These are phyloP conservation scores for Panthera uncia DNA, from an alignment of 2,113 vertebrate species.

Conservation along the genomic window DNA sequence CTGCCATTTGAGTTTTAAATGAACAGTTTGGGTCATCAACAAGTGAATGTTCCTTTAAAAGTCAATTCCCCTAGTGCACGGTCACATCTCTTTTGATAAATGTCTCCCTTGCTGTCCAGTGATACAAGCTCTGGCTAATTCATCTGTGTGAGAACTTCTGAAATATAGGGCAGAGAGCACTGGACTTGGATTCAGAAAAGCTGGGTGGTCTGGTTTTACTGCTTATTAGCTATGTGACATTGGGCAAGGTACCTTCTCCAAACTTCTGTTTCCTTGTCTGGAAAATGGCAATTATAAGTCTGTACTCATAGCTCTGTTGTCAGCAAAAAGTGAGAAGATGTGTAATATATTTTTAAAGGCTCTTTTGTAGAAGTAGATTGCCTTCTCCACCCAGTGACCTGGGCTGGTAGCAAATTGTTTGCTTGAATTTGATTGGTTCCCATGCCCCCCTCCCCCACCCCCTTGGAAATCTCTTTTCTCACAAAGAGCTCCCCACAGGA, in stretches of 20 bases:
- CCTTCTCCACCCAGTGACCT: background rate
- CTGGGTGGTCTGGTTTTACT: slow-evolving; percentile 59
- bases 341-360: background rate
- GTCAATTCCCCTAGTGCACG: background rate
- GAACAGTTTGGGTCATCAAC: background rate
- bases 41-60: background rate
- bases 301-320: background rate
- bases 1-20: background rate
- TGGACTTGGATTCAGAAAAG: background rate
- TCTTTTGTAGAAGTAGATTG: background rate
- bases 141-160: background rate
- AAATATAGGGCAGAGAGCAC: background rate
- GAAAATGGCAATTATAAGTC: slow-evolving; percentile 34
- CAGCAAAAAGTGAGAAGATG: background rate
- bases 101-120: background rate
- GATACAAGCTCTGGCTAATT: background rate
- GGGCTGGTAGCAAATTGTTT: background rate
- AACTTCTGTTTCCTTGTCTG: slow-evolving; percentile 28
- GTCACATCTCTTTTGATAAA: background rate
- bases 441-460: background rate
- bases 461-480: background rate
- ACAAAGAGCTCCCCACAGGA: background rate
- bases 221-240: slow-evolving; percentile 4
- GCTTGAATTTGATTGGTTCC: background rate
- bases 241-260: background rate